Evolutionary conservation across 2,888 invertebrate genomes (phyloP), one percentile per base, ranked within the genome.

Genomic region (Leptopilina myrica): DNA sequence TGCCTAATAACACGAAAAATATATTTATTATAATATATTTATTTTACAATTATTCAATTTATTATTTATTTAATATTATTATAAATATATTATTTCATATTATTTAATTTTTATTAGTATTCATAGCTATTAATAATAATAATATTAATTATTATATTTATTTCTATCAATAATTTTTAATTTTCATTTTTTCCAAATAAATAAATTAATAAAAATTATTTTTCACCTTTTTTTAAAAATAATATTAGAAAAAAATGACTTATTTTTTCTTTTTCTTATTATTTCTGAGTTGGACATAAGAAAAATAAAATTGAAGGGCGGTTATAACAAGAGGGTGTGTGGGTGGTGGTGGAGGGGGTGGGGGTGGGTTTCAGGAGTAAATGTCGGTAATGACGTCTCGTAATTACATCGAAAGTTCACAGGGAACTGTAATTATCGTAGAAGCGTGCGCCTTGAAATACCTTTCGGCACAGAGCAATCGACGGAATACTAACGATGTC

Each of bases 351-450:
- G 56, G 14, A n/a, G 12, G 56, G 15, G 40, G 43, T 2, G 56
- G 15, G 40, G 43, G 40, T 7, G n/a, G 33, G 59, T 7, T 15
- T n/a, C 8, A 59, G 59, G 59, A 59, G 7, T 88, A 89, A 89
- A 88, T 84, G 88, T 83, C 85, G 87, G 85, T 89, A 89, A 89
- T 88, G 87, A 88, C 88, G 88, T 87, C 86, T 86, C 84, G 87
- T 87, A 89, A 89, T 89, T 88, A 88, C 88, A 86, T 85, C 83
- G 86, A 88, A 89, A 89, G 88, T 89, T 88, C 85, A 81, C 83
- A 81, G 81, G 83, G 84, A 86, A 87, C 86, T 85, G 88, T 85
- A 88, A 88, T 89, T 88, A 89, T 87, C 85, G 84, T 84, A 64
- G 83, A 84, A 85, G 82, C 82, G 85, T 81, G 85, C 83, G 46